Conservation (phyloP, 2,888 invertebrate genomes). For the Geophilus truncorum region DNA sequence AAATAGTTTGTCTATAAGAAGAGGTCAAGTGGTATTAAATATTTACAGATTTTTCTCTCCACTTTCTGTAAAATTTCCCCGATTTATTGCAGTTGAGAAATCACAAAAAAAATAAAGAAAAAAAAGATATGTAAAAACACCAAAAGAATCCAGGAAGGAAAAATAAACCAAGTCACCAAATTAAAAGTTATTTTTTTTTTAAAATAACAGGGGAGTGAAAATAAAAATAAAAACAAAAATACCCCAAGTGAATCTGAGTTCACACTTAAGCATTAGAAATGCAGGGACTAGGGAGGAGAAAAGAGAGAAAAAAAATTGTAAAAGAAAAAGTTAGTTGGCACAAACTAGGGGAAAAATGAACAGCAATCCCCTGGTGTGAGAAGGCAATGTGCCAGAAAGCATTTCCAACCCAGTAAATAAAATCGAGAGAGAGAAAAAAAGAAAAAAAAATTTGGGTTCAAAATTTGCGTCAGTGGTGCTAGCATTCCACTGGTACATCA, state of each 20-base stretch:
- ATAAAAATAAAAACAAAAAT: neutral
- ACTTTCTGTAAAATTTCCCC: no score
- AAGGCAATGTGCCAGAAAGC: neutral
- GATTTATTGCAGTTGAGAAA: no score
- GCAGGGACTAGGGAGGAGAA: neutral
- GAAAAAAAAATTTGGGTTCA: constrained; percentile 1
- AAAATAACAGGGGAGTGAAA: neutral
- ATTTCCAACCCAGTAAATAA: constrained; percentile 16
- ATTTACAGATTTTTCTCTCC: no score
- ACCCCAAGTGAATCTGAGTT: no score
- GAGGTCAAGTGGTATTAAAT: no score
- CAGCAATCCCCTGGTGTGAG: neutral
- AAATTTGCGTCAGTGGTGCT: constrained; percentile 5
- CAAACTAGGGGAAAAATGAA: neutral
- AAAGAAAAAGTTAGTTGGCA: neutral
- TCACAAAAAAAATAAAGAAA: neutral
- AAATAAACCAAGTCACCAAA: neutral
- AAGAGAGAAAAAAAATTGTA: neutral
- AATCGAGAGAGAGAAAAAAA: no score
- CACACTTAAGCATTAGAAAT: neutral
- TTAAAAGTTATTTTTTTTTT: neutral
- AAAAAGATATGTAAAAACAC: neutral
- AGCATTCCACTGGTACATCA: constrained; percentile 7
- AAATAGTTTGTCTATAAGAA: no score
- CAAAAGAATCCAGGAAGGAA: constrained; percentile 1